Percentiles rank a stretch among this genome's conserved stretches.
Evolutionary conservation across 2,797 vertebrate species (phyloP).

Genomic region (Alca torda): DNA sequence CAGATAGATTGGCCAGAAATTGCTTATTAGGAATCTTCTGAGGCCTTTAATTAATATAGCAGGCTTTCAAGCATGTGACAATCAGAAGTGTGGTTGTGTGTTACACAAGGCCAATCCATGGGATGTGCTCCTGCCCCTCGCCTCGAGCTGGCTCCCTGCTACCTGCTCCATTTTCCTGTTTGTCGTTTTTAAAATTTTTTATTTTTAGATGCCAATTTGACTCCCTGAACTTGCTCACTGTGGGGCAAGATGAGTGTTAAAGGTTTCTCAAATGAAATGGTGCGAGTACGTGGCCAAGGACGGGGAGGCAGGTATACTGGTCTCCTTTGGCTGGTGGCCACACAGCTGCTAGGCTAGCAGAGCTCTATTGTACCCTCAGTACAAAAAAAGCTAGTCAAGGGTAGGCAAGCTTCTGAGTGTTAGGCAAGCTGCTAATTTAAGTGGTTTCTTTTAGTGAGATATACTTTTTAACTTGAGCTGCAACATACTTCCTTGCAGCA

Average conservation of each 20-base stretch:
- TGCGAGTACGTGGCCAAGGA: background rate
- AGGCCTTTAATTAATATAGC: conserved; percentile 40
- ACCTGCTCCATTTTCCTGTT: background rate
- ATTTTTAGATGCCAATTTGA: background rate
- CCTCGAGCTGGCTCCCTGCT: background rate
- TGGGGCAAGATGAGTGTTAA: background rate
- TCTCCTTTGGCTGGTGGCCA: background rate
- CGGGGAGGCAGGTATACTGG: background rate
- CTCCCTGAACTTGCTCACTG: background rate
- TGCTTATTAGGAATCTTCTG: conserved; percentile 35
- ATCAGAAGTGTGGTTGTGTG: background rate
- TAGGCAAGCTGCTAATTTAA: conserved; percentile 21
- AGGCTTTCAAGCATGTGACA: conserved; percentile 16
- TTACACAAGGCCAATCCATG: background rate
- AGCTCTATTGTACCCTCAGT: background rate
- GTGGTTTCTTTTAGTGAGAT: background rate
- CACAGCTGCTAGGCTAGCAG: background rate
- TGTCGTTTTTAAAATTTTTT: background rate
- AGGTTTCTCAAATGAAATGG: background rate
- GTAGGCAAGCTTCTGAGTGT: background rate
- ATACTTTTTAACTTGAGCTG: background rate
- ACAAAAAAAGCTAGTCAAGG: background rate
- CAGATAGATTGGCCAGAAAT: conserved; percentile 19
- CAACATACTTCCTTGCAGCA: background rate
- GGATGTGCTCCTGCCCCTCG: background rate